Evolutionary conservation across 2,113 vertebrate species (phyloP).

Genomic region (Labeo catla): DNA sequence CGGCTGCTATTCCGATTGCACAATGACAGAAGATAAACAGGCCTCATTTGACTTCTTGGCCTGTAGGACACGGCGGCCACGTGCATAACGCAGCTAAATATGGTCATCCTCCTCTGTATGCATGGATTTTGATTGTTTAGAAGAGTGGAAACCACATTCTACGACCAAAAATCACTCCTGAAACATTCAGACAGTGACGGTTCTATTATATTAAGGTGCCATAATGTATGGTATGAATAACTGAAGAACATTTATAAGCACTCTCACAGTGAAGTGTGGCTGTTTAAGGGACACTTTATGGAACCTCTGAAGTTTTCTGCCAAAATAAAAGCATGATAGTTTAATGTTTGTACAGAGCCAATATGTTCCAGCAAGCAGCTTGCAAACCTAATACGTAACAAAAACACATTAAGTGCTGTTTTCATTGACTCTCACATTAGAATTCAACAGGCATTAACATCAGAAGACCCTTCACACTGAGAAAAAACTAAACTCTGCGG

Average conservation of each 20-base stretch:
- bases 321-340: too few species aligned
- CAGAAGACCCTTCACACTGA: not conserved
- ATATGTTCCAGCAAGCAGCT: not conserved
- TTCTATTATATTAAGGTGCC: too few species aligned
- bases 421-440: not conserved
- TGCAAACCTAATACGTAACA: not conserved
- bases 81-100: not conserved
- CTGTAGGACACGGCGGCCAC: not conserved
- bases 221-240: too few species aligned
- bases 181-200: not conserved
- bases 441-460: constrained; percentile 2
- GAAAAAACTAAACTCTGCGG: not conserved
- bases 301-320: too few species aligned
- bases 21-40: constrained; percentile 29
- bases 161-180: not conserved
- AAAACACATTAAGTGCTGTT: not conserved
- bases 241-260: too few species aligned
- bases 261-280: too few species aligned
- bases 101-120: not conserved
- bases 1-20: not conserved
- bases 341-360: too few species aligned
- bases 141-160: not conserved
- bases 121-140: not conserved
- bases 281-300: too few species aligned
- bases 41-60: not conserved